phyloP scores from a whole-genome alignment of 2,113 vertebrate species.

The Mormyrus lacerda region DNA sequence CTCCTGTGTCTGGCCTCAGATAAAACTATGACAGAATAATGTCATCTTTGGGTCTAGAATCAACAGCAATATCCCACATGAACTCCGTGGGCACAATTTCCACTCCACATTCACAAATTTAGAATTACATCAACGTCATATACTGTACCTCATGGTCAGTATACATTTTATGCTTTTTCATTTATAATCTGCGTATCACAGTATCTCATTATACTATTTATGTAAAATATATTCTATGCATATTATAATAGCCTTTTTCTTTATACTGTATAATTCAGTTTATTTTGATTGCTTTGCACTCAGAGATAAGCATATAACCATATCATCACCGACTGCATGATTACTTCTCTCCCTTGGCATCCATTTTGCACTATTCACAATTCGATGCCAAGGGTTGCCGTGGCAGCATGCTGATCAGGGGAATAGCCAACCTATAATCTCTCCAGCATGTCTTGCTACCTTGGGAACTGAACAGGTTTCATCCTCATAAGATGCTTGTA shows the following conservation, averaged over 20 bases:
- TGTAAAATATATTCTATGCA: not conserved
- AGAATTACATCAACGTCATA: not conserved
- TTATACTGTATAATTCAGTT: not conserved
- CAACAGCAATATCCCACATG: not conserved
- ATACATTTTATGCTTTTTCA: not conserved
- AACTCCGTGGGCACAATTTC: not conserved
- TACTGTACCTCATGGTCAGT: not conserved
- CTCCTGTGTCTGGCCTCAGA: not conserved
- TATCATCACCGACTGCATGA: not conserved
- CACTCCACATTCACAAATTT: not conserved
- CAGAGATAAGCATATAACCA: not conserved
- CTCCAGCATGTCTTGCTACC: not conserved
- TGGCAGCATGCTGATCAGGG: not conserved
- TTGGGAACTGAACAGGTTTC: not conserved
- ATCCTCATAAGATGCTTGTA: not conserved
- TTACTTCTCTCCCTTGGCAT: not conserved
- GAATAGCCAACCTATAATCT: not conserved
- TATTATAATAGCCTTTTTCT: not conserved
- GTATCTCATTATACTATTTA: not conserved
- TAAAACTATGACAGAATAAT: too few species aligned
- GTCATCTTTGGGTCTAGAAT: not conserved
- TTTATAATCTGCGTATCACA: not conserved
- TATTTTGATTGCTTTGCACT: not conserved
- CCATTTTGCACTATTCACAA: not conserved
- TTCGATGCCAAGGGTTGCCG: not conserved